These are phyloP conservation scores for Hippasteria phrygiana DNA, from an alignment of 53 echinoderm and acorn worm genomes.

Conservation along the genomic window DNA sequence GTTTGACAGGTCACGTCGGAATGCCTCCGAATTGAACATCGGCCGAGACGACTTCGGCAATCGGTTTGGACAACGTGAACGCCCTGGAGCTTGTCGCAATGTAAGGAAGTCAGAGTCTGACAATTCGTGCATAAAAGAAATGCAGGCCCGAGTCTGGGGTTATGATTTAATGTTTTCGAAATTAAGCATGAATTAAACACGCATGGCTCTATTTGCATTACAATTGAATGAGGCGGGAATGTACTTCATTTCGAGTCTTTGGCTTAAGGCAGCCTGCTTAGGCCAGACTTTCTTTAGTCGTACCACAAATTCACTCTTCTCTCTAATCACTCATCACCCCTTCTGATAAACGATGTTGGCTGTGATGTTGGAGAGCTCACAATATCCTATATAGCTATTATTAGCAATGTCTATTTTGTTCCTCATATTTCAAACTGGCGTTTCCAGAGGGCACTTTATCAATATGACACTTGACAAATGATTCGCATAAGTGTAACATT, in stretches of 20 bases:
- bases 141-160: not conserved
- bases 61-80: not conserved
- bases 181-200: slow-evolving; percentile 4
- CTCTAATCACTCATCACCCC: not conserved
- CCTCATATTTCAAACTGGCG: too few species aligned
- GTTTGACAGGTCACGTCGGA: slow-evolving; percentile 1
- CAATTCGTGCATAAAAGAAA: not conserved
- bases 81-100: not conserved
- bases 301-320: not conserved
- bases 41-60: not conserved
- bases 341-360: not conserved
- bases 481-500: too few species aligned
- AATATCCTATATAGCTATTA: not conserved
- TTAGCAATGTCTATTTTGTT: too few species aligned
- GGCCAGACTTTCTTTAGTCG: not conserved
- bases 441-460: too few species aligned
- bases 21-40: not conserved
- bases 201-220: not conserved
- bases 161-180: not conserved
- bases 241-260: not conserved
- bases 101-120: not conserved
- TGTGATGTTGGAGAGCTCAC: not conserved
- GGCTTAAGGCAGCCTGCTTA: not conserved
- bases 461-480: too few species aligned
- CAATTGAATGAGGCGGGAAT: not conserved